Base-by-base conservation (phyloP, 2,888 invertebrate genomes). In the Cinara cedri region DNA sequence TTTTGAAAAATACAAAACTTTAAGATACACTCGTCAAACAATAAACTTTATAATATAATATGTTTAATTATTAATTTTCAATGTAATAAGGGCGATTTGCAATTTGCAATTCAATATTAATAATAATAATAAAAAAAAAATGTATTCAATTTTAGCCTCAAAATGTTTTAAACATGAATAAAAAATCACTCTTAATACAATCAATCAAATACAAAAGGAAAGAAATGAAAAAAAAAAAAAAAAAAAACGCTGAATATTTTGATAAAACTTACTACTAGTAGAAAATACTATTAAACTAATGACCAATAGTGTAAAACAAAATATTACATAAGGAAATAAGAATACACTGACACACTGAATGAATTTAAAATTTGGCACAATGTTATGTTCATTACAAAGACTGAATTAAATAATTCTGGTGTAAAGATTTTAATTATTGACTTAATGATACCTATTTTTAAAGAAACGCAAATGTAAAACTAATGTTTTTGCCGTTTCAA, bases 361-460 rank as follows among this genome's bases (percentile, higher is more conserved):
- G 8, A 3, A 44, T 44, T 62, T 62, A 49, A 62, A 62, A 60
- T 62, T 74, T 63, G 49, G 34, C 62, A 74, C 57, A 55, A 21
- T 55, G 21, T 10, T 9, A 26, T 49, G 8, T 62, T n/a, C 2
- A 49, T 10, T 26, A 49, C 14, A 51, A 34, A 26, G 51, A 66
- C 10, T 49, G 11, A 44, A 66, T 11, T 49, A 49, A 11, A 49
- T 19, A 42, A 62, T 62, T 34, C 19, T 19, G 8, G 4, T 34
- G 24, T 11, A 63, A 63, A 42, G 19, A 19, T 70, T 54, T 70
- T 34, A 14, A 65, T n/a, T n/a, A n/a, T 54, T 51, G 10, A 26
- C n/a, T 26, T 26, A 19, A 54, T 54, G n/a, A 10, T 19, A n/a
- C 16, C 9, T 34, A 26, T 49, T 24, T 65, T 10, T n/a, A 54